Percentiles rank a stretch among this genome's conserved stretches.
Evolutionary conservation across 2,888 invertebrate genomes (phyloP).

Genomic region (Dicranocentrus wangi): DNA sequence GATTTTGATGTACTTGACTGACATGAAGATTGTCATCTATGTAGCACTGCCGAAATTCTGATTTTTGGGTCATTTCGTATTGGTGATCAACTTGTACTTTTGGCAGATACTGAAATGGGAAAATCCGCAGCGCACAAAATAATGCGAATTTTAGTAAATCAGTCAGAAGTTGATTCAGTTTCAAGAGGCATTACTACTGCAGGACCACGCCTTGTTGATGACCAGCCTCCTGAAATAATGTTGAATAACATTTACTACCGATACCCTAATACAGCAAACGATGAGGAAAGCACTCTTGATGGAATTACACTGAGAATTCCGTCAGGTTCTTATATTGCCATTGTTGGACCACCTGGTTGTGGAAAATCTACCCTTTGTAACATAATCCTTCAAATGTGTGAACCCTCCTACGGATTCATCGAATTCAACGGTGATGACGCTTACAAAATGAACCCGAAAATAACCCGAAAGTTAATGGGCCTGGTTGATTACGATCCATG

Average conservation of each 20-base stretch:
- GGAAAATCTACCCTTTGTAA: conserved; percentile 52
- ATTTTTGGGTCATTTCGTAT: conserved; percentile 34
- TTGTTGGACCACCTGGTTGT: conserved; percentile 48
- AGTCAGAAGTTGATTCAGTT: background rate
- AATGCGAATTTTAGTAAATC: conserved; percentile 19
- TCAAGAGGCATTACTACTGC: no score
- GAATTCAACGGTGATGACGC: conserved; percentile 45
- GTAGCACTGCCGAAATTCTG: conserved; percentile 35
- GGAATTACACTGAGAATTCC: conserved; percentile 49
- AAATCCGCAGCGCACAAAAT: conserved; percentile 42
- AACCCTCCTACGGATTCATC: conserved; percentile 40
- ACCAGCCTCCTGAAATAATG: conserved; percentile 18
- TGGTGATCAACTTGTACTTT: conserved; percentile 31
- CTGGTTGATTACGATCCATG: conserved; percentile 53
- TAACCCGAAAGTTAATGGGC: conserved; percentile 30
- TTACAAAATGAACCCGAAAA: background rate
- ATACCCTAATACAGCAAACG: background rate
- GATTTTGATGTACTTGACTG: no score
- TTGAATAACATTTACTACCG: conserved; percentile 16
- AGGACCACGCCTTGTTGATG: background rate
- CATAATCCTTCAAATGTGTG: conserved; percentile 44
- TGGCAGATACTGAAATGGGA: conserved; percentile 26
- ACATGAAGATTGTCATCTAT: no score
- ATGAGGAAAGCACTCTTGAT: background rate
- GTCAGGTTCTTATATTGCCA: conserved; percentile 54